Evolutionary conservation across 2,888 invertebrate species (phyloP).

Genomic region (Amblyteles armatorius): DNA sequence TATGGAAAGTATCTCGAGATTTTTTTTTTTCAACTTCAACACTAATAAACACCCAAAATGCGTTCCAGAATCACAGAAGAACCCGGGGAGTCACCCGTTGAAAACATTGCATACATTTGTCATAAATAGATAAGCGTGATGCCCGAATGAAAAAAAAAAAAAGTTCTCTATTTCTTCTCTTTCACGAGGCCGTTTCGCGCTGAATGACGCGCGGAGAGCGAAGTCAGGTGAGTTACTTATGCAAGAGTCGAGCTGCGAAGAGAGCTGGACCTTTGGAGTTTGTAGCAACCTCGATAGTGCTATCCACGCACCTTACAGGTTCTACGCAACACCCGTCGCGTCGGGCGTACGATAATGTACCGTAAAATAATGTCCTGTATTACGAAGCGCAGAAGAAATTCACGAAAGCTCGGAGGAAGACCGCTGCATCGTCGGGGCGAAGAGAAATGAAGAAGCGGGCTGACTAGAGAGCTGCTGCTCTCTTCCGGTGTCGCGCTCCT

Average conservation of each 20-base stretch:
- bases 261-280: conserved; percentile 59
- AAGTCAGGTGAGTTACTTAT: conserved; percentile 55
- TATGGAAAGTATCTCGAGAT: neutral
- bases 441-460: conserved; percentile 15
- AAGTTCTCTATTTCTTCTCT: neutral
- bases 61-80: neutral
- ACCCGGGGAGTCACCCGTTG: neutral
- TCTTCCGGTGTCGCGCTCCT: conserved; percentile 6
- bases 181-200: neutral
- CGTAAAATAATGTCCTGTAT: neutral
- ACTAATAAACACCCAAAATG: too few species aligned
- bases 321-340: neutral
- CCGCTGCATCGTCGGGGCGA: neutral
- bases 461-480: conserved; percentile 36
- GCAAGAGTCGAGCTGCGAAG: conserved; percentile 31
- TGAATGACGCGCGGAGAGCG: conserved; percentile 30
- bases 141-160: neutral
- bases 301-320: neutral
- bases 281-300: conserved; percentile 40
- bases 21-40: too few species aligned
- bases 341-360: too few species aligned
- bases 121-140: neutral
- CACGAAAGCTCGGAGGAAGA: neutral
- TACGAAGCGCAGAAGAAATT: neutral
- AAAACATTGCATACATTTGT: neutral